Percentiles rank a stretch among this genome's conserved stretches.
Evolutionary conservation across 2,113 vertebrate genomes (phyloP).

Genomic region (Poeciliopsis turrubarensis): DNA sequence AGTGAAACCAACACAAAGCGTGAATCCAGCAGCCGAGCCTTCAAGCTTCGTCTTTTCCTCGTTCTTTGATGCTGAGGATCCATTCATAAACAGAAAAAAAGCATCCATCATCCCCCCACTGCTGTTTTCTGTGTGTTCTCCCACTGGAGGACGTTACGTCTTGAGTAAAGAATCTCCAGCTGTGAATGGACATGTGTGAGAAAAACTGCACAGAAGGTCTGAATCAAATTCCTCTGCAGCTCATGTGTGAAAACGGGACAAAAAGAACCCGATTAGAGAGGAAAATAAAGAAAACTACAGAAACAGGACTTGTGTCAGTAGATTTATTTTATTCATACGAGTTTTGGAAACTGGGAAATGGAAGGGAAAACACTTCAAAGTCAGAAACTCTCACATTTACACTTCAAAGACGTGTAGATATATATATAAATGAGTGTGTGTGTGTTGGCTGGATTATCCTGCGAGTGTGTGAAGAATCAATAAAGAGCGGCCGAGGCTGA

Average conservation of each 20-base stretch:
- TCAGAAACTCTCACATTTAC: neutral
- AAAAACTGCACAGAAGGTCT: neutral
- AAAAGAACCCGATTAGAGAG: neutral
- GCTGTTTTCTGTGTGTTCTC: neutral
- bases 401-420: constrained; percentile 51
- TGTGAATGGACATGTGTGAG: neutral
- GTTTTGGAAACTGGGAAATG: constrained; percentile 30
- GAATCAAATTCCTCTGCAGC: neutral
- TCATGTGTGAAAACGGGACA: neutral
- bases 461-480: constrained; percentile 57
- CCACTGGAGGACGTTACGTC: neutral
- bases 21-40: no score
- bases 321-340: constrained; percentile 15
- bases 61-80: neutral
- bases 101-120: neutral
- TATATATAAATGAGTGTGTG: neutral
- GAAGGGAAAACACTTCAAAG: constrained; percentile 53
- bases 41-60: neutral
- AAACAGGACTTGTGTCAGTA: neutral
- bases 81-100: neutral
- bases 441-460: constrained; percentile 32
- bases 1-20: neutral
- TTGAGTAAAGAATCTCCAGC: neutral
- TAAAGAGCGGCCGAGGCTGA: neutral
- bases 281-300: neutral